These are phyloP conservation scores for Ethmia dodecea DNA, from an alignment of 2,888 invertebrate species.

Conservation along the genomic window DNA sequence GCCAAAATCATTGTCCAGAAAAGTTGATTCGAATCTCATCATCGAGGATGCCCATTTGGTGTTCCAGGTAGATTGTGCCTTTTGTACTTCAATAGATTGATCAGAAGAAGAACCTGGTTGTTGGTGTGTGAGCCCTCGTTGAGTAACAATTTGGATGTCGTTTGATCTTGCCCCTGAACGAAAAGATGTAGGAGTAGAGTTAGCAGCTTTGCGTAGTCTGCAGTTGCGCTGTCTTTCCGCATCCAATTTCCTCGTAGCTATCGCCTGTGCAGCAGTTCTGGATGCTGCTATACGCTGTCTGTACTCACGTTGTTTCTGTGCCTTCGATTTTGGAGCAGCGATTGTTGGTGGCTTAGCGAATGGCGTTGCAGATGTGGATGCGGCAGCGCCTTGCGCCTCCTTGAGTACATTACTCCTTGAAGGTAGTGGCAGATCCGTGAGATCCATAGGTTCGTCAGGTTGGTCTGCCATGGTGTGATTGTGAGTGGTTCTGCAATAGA, in stretches of 20 bases:
- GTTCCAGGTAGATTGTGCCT: conserved; percentile 26
- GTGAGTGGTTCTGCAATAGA: conserved; percentile 26
- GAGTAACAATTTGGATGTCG: conserved; percentile 14
- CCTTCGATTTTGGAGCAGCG: conserved; percentile 18
- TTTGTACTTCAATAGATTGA: conserved; percentile 14
- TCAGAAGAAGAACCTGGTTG: conserved; percentile 15
- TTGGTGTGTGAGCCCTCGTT: conserved; percentile 16
- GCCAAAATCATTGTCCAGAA: conserved; percentile 36
- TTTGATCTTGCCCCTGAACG: conserved; percentile 13
- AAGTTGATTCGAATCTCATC: conserved; percentile 28
- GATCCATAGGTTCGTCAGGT: conserved; percentile 22
- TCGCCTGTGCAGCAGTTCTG: conserved; percentile 22
- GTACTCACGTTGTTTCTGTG: conserved; percentile 21
- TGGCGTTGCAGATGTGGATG: conserved; percentile 23
- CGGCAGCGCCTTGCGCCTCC: conserved; percentile 20
- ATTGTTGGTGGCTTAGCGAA: conserved; percentile 22
- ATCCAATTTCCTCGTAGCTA: conserved; percentile 22
- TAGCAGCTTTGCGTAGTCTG: conserved; percentile 21
- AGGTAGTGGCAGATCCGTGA: conserved; percentile 21
- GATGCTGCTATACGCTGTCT: conserved; percentile 19
- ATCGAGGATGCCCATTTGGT: neutral
- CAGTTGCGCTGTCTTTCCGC: conserved; percentile 23
- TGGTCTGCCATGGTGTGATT: conserved; percentile 23
- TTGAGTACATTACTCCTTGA: conserved; percentile 22
- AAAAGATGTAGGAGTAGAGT: conserved; percentile 18